phyloP scores from a whole-genome alignment of 1,140 invertebrate species.

The Diachasma alloeum region DNA sequence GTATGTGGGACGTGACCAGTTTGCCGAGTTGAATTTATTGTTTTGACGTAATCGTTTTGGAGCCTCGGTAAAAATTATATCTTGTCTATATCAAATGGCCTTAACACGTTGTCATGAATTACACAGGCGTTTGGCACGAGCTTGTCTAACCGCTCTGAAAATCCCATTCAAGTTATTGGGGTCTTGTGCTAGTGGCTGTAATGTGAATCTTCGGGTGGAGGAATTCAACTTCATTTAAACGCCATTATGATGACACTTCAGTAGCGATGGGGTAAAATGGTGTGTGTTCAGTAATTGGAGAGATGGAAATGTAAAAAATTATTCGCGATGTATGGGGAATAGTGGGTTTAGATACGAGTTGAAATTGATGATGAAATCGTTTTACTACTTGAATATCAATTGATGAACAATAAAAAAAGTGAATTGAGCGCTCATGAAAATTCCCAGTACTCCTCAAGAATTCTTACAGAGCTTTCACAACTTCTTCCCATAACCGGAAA shows the following conservation, averaged over 20 bases:
- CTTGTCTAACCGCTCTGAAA: background rate
- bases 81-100: background rate
- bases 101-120: background rate
- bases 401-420: no score
- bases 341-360: no score
- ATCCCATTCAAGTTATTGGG: background rate
- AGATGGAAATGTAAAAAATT: no score
- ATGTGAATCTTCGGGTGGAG: background rate
- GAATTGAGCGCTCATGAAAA: background rate
- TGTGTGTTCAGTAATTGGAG: no score
- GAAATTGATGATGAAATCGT: no score
- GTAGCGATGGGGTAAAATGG: no score
- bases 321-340: no score
- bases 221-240: background rate
- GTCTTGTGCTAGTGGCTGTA: background rate
- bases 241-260: no score
- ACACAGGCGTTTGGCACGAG: background rate
- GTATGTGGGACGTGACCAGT: background rate
- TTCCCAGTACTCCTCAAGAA: background rate
- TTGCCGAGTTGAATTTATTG: constrained; percentile 2
- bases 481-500: background rate
- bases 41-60: background rate
- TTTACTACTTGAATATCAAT: no score
- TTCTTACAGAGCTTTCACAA: background rate
- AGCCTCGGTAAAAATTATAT: background rate